Conservation (phyloP, 2,888 invertebrate species). For the Luffia ferchaultella region DNA sequence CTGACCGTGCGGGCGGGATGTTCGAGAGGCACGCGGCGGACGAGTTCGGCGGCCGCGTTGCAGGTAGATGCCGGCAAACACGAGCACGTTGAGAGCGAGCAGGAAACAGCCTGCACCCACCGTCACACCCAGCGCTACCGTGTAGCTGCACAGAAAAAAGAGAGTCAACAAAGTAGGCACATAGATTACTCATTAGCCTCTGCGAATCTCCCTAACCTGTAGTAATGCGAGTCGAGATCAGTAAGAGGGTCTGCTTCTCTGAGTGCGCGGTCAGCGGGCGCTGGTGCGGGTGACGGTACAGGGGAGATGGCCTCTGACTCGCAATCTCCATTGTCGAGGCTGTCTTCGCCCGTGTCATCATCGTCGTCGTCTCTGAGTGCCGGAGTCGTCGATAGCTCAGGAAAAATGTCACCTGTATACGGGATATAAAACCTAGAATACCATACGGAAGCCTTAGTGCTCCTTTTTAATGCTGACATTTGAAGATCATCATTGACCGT, state of each 20-base stretch:
- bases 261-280: slow-evolving; percentile 25
- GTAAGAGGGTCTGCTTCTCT: slow-evolving; percentile 39
- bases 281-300: slow-evolving; percentile 39
- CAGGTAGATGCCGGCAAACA: slow-evolving; percentile 80
- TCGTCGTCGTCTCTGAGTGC: slow-evolving; percentile 28
- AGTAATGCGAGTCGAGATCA: slow-evolving; percentile 43
- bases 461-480: too few relatives aligned
- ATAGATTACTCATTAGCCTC: too few relatives aligned
- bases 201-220: slow-evolving; percentile 40
- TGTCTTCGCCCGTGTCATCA: slow-evolving; percentile 34
- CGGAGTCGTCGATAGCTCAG: slow-evolving; percentile 40
- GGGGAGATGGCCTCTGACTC: slow-evolving; percentile 26
- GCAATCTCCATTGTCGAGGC: slow-evolving; percentile 33
- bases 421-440: too few relatives aligned
- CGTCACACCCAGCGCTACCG: slow-evolving; percentile 79
- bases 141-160: slow-evolving; percentile 66
- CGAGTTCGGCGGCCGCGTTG: slow-evolving; percentile 67
- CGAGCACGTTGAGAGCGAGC: slow-evolving; percentile 74
- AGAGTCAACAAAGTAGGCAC: too few relatives aligned
- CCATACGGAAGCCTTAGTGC: too few relatives aligned
- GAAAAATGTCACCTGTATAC: slow-evolving; percentile 46
- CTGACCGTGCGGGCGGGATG: slow-evolving; percentile 26
- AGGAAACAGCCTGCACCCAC: slow-evolving; percentile 78
- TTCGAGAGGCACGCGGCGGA: background rate
- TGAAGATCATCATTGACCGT: too few relatives aligned